Evolutionary conservation across 2,113 vertebrate genomes (phyloP).

Genomic region (Apteryx owenii): DNA sequence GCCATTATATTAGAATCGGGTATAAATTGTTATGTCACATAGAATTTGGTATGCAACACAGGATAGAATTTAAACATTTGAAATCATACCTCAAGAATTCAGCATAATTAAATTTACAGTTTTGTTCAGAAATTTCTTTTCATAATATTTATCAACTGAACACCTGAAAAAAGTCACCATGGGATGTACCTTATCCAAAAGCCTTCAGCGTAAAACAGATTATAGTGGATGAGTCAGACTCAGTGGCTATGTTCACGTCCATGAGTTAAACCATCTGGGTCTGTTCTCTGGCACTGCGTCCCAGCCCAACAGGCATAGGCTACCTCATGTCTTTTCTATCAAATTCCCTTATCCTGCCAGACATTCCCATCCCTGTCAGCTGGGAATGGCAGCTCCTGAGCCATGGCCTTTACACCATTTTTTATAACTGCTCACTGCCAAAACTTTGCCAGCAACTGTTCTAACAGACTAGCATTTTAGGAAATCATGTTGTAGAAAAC

Average conservation of each 20-base stretch:
- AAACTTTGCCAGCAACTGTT: not conserved
- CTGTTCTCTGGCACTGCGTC: not conserved
- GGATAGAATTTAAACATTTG: not conserved
- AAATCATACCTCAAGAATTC: not conserved
- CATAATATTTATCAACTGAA: not conserved
- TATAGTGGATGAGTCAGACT: not conserved
- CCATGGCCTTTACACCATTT: not conserved
- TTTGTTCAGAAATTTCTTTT: not conserved
- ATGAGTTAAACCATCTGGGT: not conserved
- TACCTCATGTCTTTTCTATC: not conserved
- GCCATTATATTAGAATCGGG: not conserved
- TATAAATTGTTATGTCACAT: not conserved
- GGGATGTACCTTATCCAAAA: not conserved
- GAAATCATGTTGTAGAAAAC: not conserved
- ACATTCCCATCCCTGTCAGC: not conserved
- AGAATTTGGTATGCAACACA: not conserved
- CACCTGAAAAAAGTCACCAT: not conserved
- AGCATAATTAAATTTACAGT: not conserved
- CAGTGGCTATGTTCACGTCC: not conserved
- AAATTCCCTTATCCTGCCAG: not conserved
- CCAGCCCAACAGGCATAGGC: accelerated
- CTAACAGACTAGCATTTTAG: not conserved
- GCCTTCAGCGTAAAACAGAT: not conserved
- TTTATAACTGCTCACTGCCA: not conserved
- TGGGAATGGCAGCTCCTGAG: not conserved